Percentiles rank a stretch among this genome's conserved stretches.
Evolutionary conservation across 2,888 invertebrate species (phyloP).

Genomic region (Drosophila anomalata): DNA sequence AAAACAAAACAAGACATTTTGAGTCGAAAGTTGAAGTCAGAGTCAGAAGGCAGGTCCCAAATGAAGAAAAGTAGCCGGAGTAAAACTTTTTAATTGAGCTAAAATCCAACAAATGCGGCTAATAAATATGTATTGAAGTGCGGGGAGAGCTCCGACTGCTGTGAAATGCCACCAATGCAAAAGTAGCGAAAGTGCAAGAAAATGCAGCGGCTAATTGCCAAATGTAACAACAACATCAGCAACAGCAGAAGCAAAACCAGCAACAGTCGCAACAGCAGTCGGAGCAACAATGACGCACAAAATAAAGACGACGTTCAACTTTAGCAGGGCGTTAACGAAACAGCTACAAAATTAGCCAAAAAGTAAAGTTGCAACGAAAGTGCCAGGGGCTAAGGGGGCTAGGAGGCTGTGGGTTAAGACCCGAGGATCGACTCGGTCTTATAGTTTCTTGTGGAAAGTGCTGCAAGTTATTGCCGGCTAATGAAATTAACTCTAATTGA

Average conservation of each 20-base stretch:
- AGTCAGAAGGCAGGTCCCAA: slow-evolving; percentile 61
- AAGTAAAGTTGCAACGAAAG: slow-evolving; percentile 50
- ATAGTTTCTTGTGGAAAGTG: slow-evolving; percentile 64
- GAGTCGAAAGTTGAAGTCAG: slow-evolving; percentile 33
- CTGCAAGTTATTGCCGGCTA: slow-evolving; percentile 76
- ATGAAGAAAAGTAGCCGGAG: slow-evolving; percentile 75
- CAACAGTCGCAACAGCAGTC: slow-evolving; percentile 9
- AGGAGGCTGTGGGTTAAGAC: background rate
- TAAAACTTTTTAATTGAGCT: slow-evolving; percentile 78
- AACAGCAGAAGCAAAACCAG: slow-evolving; percentile 12
- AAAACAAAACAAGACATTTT: slow-evolving; percentile 47
- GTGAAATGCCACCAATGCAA: slow-evolving; percentile 15
- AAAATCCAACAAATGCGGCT: slow-evolving; percentile 80
- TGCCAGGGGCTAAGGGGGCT: background rate
- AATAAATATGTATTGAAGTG: slow-evolving; percentile 77
- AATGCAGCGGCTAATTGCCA: slow-evolving; percentile 75
- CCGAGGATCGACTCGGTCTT: slow-evolving; percentile 20
- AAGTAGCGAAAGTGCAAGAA: slow-evolving; percentile 43
- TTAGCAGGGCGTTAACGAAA: slow-evolving; percentile 66
- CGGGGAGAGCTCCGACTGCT: background rate
- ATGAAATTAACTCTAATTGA: slow-evolving; percentile 78
- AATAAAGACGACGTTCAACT: slow-evolving; percentile 72
- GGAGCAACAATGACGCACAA: slow-evolving; percentile 53
- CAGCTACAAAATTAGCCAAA: slow-evolving; percentile 76
- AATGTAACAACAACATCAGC: slow-evolving; percentile 56